These are phyloP conservation scores for Globodera rostochiensis DNA, from an alignment of 1,140 invertebrate species.

Conservation along the genomic window DNA sequence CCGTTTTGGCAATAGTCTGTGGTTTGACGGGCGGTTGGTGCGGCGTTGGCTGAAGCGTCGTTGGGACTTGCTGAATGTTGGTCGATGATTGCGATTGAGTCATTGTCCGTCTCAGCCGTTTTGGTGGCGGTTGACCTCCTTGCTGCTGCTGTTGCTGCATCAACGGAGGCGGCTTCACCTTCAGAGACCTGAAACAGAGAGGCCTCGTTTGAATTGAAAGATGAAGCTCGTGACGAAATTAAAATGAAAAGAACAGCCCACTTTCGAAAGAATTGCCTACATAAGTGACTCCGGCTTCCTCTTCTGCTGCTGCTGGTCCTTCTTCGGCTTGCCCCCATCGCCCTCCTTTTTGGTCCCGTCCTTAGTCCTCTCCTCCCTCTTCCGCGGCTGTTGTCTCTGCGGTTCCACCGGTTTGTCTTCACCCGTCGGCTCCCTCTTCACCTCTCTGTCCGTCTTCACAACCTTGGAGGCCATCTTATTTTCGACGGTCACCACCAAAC, in stretches of 20 bases:
- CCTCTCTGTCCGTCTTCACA: too few relatives aligned
- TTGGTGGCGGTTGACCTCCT: background rate
- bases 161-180: constrained; percentile 1
- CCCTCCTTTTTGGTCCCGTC: background rate
- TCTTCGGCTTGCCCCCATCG: background rate
- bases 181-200: constrained; percentile 8
- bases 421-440: background rate
- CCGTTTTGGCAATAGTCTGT: background rate
- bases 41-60: background rate
- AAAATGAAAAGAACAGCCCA: too few relatives aligned
- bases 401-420: background rate
- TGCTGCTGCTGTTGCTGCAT: background rate
- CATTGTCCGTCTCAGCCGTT: background rate
- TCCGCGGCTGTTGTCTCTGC: background rate
- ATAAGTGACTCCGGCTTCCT: constrained; percentile 4
- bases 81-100: background rate
- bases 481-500: background rate
- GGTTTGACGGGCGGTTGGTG: constrained; percentile 6
- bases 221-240: background rate
- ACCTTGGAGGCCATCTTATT: background rate
- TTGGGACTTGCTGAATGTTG: background rate
- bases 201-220: background rate
- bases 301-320: background rate
- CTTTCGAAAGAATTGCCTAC: background rate
- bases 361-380: background rate